These are phyloP conservation scores for Cacatua alba DNA, from an alignment of 2,113 vertebrate genomes.

Conservation along the genomic window DNA sequence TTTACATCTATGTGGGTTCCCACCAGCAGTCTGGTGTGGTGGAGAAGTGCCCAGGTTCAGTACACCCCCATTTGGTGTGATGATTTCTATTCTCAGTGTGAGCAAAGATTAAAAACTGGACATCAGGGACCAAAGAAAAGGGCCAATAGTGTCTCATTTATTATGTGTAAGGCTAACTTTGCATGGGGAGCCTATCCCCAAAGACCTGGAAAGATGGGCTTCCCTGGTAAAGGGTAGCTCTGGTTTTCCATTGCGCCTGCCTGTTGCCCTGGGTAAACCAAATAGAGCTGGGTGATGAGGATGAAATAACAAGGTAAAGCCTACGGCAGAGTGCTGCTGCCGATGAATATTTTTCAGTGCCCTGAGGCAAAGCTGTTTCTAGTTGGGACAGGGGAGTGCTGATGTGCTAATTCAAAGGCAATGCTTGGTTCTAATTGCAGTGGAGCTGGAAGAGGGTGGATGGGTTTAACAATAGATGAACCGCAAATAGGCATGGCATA, in stretches of 20 bases:
- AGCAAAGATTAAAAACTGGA: background rate
- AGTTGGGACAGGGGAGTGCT: slow-evolving; percentile 5
- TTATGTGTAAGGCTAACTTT: background rate
- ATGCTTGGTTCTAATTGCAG: slow-evolving; percentile 7
- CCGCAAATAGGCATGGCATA: background rate
- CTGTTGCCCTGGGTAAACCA: background rate
- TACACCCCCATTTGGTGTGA: background rate
- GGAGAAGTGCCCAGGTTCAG: background rate
- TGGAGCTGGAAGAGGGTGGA: background rate
- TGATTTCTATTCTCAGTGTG: background rate
- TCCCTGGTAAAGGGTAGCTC: background rate
- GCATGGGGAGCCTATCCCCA: background rate
- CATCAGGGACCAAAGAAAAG: background rate
- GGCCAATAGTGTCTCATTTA: background rate
- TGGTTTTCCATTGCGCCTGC: background rate
- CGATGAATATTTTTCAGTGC: slow-evolving; percentile 4
- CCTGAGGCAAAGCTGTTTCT: slow-evolving; percentile 37
- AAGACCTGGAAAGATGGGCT: background rate
- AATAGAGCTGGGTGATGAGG: slow-evolving; percentile 16
- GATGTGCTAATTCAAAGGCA: slow-evolving; percentile 59
- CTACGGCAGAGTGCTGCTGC: background rate
- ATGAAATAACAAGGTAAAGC: slow-evolving; percentile 8
- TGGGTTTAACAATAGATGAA: slow-evolving; percentile 29
- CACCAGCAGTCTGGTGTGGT: background rate
- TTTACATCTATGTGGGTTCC: background rate